These are phyloP conservation scores for Thymelicus acteon DNA, from an alignment of 2,888 invertebrate species.

Conservation along the genomic window DNA sequence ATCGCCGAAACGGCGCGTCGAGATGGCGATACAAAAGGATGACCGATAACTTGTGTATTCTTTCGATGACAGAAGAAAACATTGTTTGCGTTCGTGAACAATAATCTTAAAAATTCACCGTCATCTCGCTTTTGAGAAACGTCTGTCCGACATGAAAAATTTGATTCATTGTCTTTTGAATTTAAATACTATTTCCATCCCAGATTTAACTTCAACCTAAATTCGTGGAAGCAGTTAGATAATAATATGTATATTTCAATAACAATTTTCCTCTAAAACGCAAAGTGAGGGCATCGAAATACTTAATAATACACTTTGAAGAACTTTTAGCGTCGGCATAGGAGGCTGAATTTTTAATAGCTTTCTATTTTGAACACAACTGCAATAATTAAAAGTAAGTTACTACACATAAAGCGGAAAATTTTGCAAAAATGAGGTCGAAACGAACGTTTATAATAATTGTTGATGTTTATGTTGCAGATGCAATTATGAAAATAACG, in stretches of 20 bases:
- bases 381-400: constrained; percentile 26
- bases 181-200: constrained; percentile 33
- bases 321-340: constrained; percentile 7
- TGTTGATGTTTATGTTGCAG: constrained; percentile 34
- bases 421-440: constrained; percentile 34
- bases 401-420: constrained; percentile 27
- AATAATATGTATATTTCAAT: background rate
- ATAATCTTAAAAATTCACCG: constrained; percentile 64
- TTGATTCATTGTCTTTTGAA: constrained; percentile 44
- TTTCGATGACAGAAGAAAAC: constrained; percentile 78
- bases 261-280: constrained; percentile 13
- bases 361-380: constrained; percentile 24
- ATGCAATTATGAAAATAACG: constrained; percentile 35
- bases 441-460: constrained; percentile 30
- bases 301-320: constrained; percentile 4
- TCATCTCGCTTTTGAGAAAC: constrained; percentile 65
- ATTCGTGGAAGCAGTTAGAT: constrained; percentile 20
- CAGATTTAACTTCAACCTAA: constrained; percentile 22
- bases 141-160: constrained; percentile 50
- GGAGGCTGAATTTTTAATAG: constrained; percentile 5
- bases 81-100: constrained; percentile 72
- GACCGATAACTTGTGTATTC: constrained; percentile 77
- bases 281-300: background rate
- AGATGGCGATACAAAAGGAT: constrained; percentile 81
- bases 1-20: constrained; percentile 63